Conservation (phyloP, 2,888 invertebrate genomes). For the Leptopilina syphax region DNA sequence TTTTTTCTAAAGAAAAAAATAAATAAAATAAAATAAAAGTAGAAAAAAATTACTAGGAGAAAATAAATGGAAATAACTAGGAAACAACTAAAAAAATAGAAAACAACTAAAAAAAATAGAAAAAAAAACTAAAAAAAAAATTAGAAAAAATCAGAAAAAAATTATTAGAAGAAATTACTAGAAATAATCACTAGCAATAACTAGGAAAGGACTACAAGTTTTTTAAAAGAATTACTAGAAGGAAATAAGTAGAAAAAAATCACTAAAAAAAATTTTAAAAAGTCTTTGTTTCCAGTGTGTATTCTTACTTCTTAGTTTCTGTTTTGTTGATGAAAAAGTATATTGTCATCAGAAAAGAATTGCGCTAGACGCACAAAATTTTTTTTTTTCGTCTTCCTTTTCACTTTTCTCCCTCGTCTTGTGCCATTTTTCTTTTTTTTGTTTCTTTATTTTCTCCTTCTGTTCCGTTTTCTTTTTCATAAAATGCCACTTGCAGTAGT, state of each 20-base stretch:
- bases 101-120: too few species aligned
- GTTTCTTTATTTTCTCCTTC: conserved; percentile 51
- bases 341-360: conserved; percentile 67
- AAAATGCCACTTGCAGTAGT: conserved; percentile 57
- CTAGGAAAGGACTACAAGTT: too few species aligned
- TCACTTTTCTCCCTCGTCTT: conserved; percentile 32
- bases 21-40: not conserved
- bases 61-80: too few species aligned
- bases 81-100: too few species aligned
- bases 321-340: conserved; percentile 59
- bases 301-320: conserved; percentile 66
- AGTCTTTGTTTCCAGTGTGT: conserved; percentile 61
- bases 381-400: conserved; percentile 39
- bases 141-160: too few species aligned
- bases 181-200: too few species aligned
- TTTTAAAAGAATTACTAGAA: too few species aligned
- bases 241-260: too few species aligned
- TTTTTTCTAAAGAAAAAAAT: too few species aligned
- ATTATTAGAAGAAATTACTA: too few species aligned
- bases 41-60: conserved; percentile 18
- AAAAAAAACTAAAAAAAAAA: too few species aligned
- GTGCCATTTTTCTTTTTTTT: conserved; percentile 46
- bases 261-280: conserved; percentile 56
- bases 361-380: conserved; percentile 52
- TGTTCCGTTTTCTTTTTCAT: conserved; percentile 53